These are phyloP conservation scores for Montipora cactus DNA, from an alignment of 64 coral and sea anemone genomes.

Conservation along the genomic window DNA sequence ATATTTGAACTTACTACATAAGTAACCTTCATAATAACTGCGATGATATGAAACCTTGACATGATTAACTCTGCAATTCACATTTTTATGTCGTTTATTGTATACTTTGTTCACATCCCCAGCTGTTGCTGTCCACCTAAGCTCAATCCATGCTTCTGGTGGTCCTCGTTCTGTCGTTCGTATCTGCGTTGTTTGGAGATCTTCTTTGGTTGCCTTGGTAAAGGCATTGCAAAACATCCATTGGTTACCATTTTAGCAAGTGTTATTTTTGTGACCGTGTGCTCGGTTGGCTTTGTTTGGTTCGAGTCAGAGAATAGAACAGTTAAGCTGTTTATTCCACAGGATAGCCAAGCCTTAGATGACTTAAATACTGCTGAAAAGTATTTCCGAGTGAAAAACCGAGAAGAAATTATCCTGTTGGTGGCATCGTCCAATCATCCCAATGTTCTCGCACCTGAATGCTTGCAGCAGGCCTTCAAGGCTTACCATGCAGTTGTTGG, in stretches of 20 bases:
- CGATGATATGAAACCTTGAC: too few relatives aligned
- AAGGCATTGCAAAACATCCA: constrained; percentile 49
- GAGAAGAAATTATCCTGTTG: constrained; percentile 60
- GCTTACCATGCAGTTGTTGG: constrained; percentile 48
- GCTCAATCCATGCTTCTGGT: not conserved
- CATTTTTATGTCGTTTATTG: too few relatives aligned
- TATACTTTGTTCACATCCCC: too few relatives aligned
- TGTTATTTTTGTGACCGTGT: constrained; percentile 42
- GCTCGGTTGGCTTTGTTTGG: constrained; percentile 68
- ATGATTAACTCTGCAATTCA: too few relatives aligned
- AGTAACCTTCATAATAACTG: too few relatives aligned
- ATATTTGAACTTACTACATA: too few relatives aligned
- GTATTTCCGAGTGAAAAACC: constrained; percentile 62
- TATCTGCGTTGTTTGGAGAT: constrained; percentile 7
- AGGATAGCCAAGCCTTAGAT: constrained; percentile 78
- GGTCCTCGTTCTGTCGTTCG: constrained; percentile 27
- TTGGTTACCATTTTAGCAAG: constrained; percentile 59
- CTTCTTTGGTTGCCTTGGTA: constrained; percentile 72
- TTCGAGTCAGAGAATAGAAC: constrained; percentile 78
- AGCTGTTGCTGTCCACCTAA: not conserved
- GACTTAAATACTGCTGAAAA: constrained; percentile 73
- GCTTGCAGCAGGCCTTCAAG: constrained; percentile 55
- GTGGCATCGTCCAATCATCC: constrained; percentile 33
- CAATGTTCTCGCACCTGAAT: constrained; percentile 60
- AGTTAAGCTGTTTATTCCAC: constrained; percentile 84